phyloP scores from a whole-genome alignment of 2,888 invertebrate genomes.

The Blomia tropicalis region DNA sequence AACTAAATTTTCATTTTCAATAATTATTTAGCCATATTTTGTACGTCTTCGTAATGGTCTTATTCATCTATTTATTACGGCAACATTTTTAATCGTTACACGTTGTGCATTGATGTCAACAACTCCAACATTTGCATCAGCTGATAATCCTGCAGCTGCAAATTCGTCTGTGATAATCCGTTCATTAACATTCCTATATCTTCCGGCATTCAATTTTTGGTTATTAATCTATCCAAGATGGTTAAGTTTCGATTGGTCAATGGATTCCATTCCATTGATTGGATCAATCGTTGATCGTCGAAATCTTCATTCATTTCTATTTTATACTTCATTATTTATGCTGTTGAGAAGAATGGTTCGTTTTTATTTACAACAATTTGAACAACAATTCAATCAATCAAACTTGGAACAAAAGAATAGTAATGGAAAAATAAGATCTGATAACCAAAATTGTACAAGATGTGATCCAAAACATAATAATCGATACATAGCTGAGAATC shows the following conservation, averaged over 20 bases:
- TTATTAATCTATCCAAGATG: slow-evolving; percentile 68
- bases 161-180: slow-evolving; percentile 62
- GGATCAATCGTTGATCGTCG: slow-evolving; percentile 58
- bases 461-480: background rate
- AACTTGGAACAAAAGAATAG: no score
- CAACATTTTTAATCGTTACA: slow-evolving; percentile 52
- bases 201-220: slow-evolving; percentile 76
- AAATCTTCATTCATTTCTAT: slow-evolving; percentile 50
- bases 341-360: slow-evolving; percentile 16
- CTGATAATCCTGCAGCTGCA: slow-evolving; percentile 90
- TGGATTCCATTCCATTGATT: slow-evolving; percentile 84
- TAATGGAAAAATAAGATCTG: no score
- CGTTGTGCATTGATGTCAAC: slow-evolving; percentile 56
- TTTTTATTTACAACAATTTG: slow-evolving; percentile 5
- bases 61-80: slow-evolving; percentile 45
- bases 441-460: background rate
- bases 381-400: background rate
- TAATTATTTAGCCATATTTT: background rate
- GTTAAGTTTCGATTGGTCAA: slow-evolving; percentile 95
- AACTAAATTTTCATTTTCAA: background rate
- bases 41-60: slow-evolving; percentile 34
- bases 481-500: background rate
- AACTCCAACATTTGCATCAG: slow-evolving; percentile 67
- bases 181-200: slow-evolving; percentile 71
- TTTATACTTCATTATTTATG: slow-evolving; percentile 17